These are phyloP conservation scores for Phymatocera aterrima DNA, from an alignment of 2,888 invertebrate genomes.

Conservation along the genomic window DNA sequence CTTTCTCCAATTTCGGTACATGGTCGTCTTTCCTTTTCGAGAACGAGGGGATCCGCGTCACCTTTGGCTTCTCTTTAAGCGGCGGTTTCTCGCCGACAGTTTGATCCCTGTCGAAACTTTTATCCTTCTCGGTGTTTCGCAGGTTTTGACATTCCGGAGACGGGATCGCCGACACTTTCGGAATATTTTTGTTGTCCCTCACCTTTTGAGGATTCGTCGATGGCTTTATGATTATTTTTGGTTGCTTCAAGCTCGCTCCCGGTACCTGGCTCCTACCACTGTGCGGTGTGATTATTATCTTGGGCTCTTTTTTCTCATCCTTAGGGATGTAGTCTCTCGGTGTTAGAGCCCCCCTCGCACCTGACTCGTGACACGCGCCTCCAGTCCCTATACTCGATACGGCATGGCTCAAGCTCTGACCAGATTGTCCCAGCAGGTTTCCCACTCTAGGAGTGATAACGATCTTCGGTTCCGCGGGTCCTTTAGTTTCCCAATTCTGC, in stretches of 20 bases:
- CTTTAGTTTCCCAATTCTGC: constrained; percentile 42
- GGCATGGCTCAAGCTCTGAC: constrained; percentile 55
- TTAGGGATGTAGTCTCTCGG: constrained; percentile 59
- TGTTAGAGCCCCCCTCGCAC: constrained; percentile 41
- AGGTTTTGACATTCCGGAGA: constrained; percentile 62
- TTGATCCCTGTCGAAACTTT: constrained; percentile 46
- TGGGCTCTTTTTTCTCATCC: constrained; percentile 76
- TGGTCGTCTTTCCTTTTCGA: constrained; percentile 60
- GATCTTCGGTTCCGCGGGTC: constrained; percentile 61
- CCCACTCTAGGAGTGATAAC: constrained; percentile 64
- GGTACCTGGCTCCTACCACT: constrained; percentile 69
- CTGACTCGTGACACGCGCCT: constrained; percentile 49
- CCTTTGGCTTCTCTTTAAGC: constrained; percentile 65
- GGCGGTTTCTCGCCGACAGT: constrained; percentile 58
- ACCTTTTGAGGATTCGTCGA: constrained; percentile 61
- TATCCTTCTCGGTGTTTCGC: constrained; percentile 58
- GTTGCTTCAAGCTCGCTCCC: constrained; percentile 64
- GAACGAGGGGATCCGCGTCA: constrained; percentile 67
- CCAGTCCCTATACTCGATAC: constrained; percentile 51
- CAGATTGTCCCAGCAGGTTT: constrained; percentile 60
- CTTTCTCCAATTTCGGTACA: constrained; percentile 1
- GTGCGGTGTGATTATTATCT: constrained; percentile 80
- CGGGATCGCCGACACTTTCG: constrained; percentile 69
- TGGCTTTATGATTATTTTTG: constrained; percentile 71
- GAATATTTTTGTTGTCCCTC: constrained; percentile 65